Evolutionary conservation across 2,888 invertebrate species (phyloP), one percentile per base, ranked within the genome.

Genomic region (Lasiommata megera): DNA sequence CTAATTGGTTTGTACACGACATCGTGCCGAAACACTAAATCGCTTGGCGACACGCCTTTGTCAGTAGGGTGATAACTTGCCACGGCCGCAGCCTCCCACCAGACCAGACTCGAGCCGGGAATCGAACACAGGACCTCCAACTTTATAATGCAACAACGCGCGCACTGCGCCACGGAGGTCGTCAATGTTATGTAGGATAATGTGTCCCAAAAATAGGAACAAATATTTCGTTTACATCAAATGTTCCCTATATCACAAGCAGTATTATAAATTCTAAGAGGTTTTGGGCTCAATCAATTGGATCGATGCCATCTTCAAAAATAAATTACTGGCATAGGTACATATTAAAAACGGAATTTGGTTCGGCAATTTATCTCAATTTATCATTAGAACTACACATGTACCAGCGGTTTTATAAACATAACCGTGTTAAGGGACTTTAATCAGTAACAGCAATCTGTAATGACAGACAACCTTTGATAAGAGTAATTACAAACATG

Each of bases 401-500:
- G 23, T 23, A 3, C 5, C 23, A 2, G 23, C 23, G 23, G 23
- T 23, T 34, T 46, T 31, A 46, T 43, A 46, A 31, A 31, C 11
- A 46, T 16, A 31, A 43, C 2, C 41, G 41, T 41, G 28, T 44
- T 14, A 44, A 44, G 12, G 23, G 23, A 28, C 16, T 14, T 5
- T 31, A 31, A 46, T 46, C 46, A 31, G 46, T 31, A 11, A 43
- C 12, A 29, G 5, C 3, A 14, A 44, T 44, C 29, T 44, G 44
- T 14, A n/a, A n/a, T n/a, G n/a, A n/a, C 43, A 43, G 43, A 46
- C 46, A 46, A 31, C 46, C 46, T 31, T 46, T 46, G 46, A 46
- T 46, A 46, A 14, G 14, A 31, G 6, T 5, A 46, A 16, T 31
- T 14, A 31, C 31, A 9, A 16, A 16, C 46, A 31, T 17, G 46